Evolutionary conservation across 1,140 invertebrate genomes (phyloP).

Genomic region (Panagrolaimus sp.): DNA sequence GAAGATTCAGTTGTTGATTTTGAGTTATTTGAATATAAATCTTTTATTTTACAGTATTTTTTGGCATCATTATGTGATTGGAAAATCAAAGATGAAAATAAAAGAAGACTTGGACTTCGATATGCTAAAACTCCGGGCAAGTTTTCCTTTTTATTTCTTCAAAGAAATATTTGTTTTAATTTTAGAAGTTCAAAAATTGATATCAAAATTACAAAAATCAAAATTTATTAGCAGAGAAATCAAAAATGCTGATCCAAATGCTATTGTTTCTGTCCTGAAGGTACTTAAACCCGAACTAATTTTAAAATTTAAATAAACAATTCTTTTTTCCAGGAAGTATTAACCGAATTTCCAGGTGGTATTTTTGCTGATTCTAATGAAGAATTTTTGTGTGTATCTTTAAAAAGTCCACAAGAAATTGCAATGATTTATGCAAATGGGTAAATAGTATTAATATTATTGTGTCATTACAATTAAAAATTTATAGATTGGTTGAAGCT

Average conservation of each 20-base stretch:
- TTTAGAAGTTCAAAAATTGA: conserved; percentile 38
- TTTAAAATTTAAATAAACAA: not conserved
- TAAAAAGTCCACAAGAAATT: conserved; percentile 33
- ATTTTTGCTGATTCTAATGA: conserved; percentile 34
- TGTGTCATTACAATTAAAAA: not conserved
- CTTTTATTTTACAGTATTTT: conserved; percentile 35
- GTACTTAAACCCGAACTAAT: not conserved
- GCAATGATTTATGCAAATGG: conserved; percentile 35
- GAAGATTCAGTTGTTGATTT: conserved; percentile 10
- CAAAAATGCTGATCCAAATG: conserved; percentile 34
- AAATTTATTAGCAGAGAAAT: conserved; percentile 26
- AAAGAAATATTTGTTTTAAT: not conserved
- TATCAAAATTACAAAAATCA: conserved; percentile 29
- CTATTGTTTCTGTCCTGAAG: conserved; percentile 30
- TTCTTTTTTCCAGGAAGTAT: conserved; percentile 32
- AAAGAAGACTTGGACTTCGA: conserved; percentile 32
- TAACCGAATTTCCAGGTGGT: conserved; percentile 38
- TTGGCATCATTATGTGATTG: conserved; percentile 34
- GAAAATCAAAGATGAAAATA: conserved; percentile 23
- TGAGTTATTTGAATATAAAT: conserved; percentile 10
- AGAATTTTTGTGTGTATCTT: conserved; percentile 34
- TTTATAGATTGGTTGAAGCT: conserved; percentile 28
- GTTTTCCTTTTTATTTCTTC: not conserved
- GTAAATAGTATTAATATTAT: conserved; percentile 3
- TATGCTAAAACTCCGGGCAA: conserved; percentile 36